These are phyloP conservation scores for Hypanus sabinus DNA, from an alignment of 2,113 vertebrate genomes.

Conservation along the genomic window DNA sequence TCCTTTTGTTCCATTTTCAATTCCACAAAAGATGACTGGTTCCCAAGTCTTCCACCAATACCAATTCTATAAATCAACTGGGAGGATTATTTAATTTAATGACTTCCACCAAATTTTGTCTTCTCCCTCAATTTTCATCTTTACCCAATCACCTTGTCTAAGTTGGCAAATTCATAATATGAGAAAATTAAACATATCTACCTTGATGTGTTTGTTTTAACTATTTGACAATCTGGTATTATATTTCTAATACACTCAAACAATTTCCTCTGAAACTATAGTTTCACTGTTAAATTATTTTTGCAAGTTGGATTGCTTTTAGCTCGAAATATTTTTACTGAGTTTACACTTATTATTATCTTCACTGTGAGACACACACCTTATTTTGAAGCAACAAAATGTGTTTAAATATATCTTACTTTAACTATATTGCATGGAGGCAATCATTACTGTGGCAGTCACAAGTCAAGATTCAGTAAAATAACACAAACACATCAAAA, in stretches of 20 bases:
- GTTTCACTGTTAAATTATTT: not conserved
- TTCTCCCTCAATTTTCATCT: not conserved
- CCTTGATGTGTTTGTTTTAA: not conserved
- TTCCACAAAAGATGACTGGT: not conserved
- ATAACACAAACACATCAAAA: not conserved
- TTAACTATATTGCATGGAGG: not conserved
- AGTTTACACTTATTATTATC: not conserved
- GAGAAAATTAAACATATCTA: not conserved
- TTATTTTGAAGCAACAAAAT: not conserved
- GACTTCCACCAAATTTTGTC: not conserved
- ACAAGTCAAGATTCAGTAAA: not conserved
- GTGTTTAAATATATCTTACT: not conserved
- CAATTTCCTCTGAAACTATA: not conserved
- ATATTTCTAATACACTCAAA: not conserved
- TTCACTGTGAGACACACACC: not conserved
- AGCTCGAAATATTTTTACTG: not conserved
- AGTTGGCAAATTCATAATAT: not conserved
- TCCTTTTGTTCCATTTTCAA: not conserved
- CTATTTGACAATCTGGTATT: not conserved
- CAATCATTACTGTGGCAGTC: not conserved
- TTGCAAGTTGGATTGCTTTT: not conserved
- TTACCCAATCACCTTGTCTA: not conserved
- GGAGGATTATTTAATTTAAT: not conserved
- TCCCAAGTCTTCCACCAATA: not conserved
- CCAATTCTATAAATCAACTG: not conserved